These are phyloP conservation scores for Aleiodes sp. DNA, from an alignment of 1,140 invertebrate genomes.

Conservation along the genomic window DNA sequence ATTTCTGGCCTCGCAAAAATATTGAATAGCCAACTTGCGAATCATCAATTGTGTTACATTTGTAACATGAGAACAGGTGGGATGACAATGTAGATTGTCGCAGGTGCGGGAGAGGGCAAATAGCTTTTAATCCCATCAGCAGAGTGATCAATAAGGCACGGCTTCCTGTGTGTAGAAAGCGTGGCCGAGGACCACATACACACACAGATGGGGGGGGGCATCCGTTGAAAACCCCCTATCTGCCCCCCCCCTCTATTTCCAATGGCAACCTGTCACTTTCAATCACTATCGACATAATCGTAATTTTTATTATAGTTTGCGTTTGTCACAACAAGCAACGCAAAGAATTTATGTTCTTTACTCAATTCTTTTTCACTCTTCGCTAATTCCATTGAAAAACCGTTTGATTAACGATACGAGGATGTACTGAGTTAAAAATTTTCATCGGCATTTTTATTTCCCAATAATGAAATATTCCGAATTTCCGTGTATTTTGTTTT, in stretches of 20 bases:
- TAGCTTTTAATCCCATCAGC: constrained; percentile 10
- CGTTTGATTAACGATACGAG: too few species aligned
- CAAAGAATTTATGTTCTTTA: not conserved
- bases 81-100: not conserved
- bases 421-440: too few species aligned
- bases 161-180: constrained; percentile 42
- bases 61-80: not conserved
- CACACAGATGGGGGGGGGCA: too few species aligned
- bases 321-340: not conserved
- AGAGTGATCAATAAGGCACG: constrained; percentile 31
- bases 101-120: constrained; percentile 5
- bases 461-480: too few species aligned
- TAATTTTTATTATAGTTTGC: constrained; percentile 30
- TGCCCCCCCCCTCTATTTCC: constrained; percentile 23
- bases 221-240: constrained; percentile 37
- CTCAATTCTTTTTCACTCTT: not conserved
- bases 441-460: too few species aligned
- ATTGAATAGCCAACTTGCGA: constrained; percentile 7
- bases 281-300: constrained; percentile 41
- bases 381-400: not conserved
- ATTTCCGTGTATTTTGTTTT: too few species aligned
- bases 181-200: constrained; percentile 25
- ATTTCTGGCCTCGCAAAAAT: not conserved
- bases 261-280: constrained; percentile 1
- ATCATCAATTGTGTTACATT: constrained; percentile 8